phyloP scores from a whole-genome alignment of 2,113 vertebrate species.

The Morone saxatilis region DNA sequence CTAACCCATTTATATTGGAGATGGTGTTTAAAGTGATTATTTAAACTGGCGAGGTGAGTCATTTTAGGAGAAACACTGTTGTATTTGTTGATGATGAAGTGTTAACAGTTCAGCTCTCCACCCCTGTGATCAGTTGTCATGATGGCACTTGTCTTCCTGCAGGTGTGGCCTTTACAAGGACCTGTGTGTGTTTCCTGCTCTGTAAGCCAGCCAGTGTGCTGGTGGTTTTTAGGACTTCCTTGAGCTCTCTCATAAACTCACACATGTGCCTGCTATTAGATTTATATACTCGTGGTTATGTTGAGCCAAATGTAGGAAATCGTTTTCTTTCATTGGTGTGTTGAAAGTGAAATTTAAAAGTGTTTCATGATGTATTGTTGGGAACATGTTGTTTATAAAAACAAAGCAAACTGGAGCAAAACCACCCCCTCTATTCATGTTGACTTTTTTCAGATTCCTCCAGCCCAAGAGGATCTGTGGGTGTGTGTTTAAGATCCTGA shows the following conservation, averaged over 20 bases:
- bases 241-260: slow-evolving; percentile 3
- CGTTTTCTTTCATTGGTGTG: not conserved
- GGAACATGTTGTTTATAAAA: slow-evolving; percentile 29
- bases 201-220: not conserved
- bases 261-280: slow-evolving; percentile 3
- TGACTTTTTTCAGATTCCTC: slow-evolving; percentile 31
- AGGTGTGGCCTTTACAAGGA: slow-evolving; percentile 33
- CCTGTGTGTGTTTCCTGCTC: slow-evolving; percentile 22
- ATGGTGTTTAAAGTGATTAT: not conserved
- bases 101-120: not conserved
- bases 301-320: not conserved
- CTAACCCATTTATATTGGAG: not conserved
- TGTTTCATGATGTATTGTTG: slow-evolving; percentile 11
- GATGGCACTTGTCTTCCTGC: not conserved
- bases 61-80: not conserved
- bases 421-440: not conserved
- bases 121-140: slow-evolving; percentile 7
- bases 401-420: slow-evolving; percentile 11
- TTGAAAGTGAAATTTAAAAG: not conserved
- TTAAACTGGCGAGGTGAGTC: not conserved
- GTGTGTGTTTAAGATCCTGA: slow-evolving; percentile 9
- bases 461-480: not conserved
- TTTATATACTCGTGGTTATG: not conserved
- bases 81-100: not conserved
- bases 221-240: not conserved